Evolutionary conservation across 2,113 vertebrate genomes (phyloP), one percentile per base, ranked within the genome.

Genomic region (cattle (Bos taurus)): DNA sequence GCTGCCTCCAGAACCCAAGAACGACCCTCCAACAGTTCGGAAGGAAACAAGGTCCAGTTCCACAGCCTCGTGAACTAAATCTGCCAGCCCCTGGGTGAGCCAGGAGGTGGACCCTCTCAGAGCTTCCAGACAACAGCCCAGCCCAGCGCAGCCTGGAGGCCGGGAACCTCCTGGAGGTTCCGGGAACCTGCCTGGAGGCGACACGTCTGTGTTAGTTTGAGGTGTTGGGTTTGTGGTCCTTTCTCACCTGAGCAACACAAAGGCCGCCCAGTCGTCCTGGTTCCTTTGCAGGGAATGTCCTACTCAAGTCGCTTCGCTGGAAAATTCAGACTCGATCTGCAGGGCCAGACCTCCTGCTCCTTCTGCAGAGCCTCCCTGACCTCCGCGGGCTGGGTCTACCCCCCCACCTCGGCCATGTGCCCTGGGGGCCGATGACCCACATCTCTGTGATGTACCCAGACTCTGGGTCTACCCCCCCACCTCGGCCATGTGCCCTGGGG

Each of bases 111-210:
- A 26, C 36, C 14, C 36, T 78, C 78, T 6, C 28, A 25, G 23
- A n/a, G 36, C 14, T 30, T 36, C 33, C 0, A 2, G 50, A 10
- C 9, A 64, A 57, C n/a, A 46, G 30, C 23, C 64, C n/a, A 85
- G 26, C 2, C 46, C 64, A 15, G 16, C 0, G 36, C 4, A 2
- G n/a, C 15, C 50, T 40, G 3, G 59, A 83, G 21, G 43, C 30
- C 0, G 0, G 21, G 28, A 57, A 21, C 23, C 9, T 1, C 23
- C 9, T 1, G 6, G 50, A 54, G 12, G 15, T 40, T 40, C 50
- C 0, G 0, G 21, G 28, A 57, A 21, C 23, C 9, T 1, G 40
- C 23, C 9, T 1, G 6, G 50, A 54, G 12, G 15, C 3, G 1
- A 30, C 4, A 52, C 2, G 3, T 30, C 26, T 30, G 12, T 52